Base-by-base conservation (phyloP, 2,888 invertebrate genomes). In the Diplazon laetatorius region DNA sequence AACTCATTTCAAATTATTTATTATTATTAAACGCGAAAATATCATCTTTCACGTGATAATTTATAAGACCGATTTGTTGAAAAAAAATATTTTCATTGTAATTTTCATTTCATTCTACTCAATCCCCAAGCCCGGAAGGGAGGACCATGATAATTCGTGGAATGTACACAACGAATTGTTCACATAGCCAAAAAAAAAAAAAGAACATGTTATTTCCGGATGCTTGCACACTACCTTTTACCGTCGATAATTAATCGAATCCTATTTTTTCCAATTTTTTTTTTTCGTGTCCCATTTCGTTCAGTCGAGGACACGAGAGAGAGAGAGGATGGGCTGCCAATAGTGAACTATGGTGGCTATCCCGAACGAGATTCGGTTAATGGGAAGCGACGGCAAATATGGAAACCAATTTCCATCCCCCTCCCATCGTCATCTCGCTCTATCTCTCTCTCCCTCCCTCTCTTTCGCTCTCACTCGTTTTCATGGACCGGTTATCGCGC, bases 331-430 rank as follows among this genome's bases (percentile, higher is more conserved):
- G n/a, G 46, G 50, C 25, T 35, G 59, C 30, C 44, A 44, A 30
- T 30, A 30, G 10, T 72, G 57, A 65, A 75, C 63, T 75, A 37
- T 62, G 59, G 74, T 30, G 59, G 63, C 20, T 50, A 18, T 35
- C 35, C 20, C 55, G 50, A 77, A 77, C 63, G 63, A 74, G 60
- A 71, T 77, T 71, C 48, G 48, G 68, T 62, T 78, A 68, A 70
- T 75, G 63, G 63, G 63, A 71, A 70, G 20, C 60, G 66, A 46
- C 74, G 77, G 73, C 75, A 78, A 80, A 82, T 81, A 80, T 80
- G 76, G 69, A 81, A 82, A 74, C 71, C 78, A 78, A 80, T 78
- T 78, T 77, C 55, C 66, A 62, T 50, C 63, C 42, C 44, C 44
- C 30, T 25, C 12, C 5, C 25, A 52, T 22, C 35, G 42, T 46